A percentile compares a stretch with the other conserved stretches of the same genome.
Evolutionary conservation across 2,797 vertebrate genomes (phyloP).

Genomic region (Cossypha caffra): DNA sequence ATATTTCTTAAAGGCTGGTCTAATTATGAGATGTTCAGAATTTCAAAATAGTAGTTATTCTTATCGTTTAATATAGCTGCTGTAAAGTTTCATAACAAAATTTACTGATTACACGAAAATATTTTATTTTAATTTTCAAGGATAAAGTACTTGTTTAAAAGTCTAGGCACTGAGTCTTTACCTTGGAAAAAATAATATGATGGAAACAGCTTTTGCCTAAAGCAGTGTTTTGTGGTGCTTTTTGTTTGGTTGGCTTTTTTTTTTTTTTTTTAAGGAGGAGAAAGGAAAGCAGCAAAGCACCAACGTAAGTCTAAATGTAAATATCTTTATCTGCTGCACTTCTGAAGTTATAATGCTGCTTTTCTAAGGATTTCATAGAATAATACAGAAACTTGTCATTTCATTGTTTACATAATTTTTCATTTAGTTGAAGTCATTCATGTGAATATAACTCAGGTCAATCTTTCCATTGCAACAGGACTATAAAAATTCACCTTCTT

Average conservation of each 20-base stretch:
- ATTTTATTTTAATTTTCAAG: conserved; percentile 67
- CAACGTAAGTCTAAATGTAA: not conserved
- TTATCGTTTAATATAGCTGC: conserved; percentile 76
- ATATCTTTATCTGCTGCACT: not conserved
- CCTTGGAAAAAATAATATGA: not conserved
- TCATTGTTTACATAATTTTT: not conserved
- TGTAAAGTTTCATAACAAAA: conserved; percentile 67
- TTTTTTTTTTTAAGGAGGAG: not conserved
- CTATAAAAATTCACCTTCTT: not conserved
- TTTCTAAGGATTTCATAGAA: not conserved
- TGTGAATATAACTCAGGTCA: not conserved
- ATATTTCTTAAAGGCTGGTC: conserved; percentile 89
- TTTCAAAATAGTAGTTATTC: conserved; percentile 82
- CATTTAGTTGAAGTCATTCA: not conserved
- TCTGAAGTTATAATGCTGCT: not conserved
- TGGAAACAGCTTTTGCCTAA: not conserved
- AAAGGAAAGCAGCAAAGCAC: not conserved
- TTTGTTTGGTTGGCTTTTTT: not conserved
- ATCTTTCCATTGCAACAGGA: not conserved
- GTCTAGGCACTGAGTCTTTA: not conserved
- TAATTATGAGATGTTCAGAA: conserved; percentile 88
- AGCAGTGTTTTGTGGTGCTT: not conserved
- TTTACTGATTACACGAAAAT: conserved; percentile 69
- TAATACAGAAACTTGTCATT: not conserved
- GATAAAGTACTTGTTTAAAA: conserved; percentile 50